Percentiles rank a stretch among this genome's conserved stretches.
Evolutionary conservation across 2,113 vertebrate genomes (phyloP).

Genomic region (Protomyctophum bolini): DNA sequence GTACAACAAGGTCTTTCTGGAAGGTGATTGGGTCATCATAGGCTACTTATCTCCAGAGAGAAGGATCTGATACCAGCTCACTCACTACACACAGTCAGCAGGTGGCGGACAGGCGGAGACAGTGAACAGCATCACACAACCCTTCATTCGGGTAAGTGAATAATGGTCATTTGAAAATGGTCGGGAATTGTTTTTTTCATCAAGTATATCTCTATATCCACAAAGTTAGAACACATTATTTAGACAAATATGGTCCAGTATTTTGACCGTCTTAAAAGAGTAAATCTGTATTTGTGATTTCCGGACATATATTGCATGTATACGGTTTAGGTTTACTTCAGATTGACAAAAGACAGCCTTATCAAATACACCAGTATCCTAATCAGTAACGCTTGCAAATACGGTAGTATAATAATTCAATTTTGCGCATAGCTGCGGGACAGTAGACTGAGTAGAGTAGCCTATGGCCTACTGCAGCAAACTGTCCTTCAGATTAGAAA

Average conservation of each 20-base stretch:
- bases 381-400: too few species aligned
- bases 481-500: slow-evolving; percentile 24
- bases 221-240: too few species aligned
- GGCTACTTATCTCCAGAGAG: not conserved
- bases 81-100: not conserved
- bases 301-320: too few species aligned
- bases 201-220: too few species aligned
- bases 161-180: not conserved
- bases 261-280: too few species aligned
- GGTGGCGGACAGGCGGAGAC: not conserved
- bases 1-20: slow-evolving; percentile 4
- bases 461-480: slow-evolving; percentile 19
- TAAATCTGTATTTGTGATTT: too few species aligned
- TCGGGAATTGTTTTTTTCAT: too few species aligned
- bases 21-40: slow-evolving; percentile 50
- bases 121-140: not conserved
- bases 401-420: not conserved
- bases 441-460: too few species aligned
- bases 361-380: too few species aligned
- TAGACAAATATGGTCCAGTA: too few species aligned
- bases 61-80: not conserved
- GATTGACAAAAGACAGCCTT: too few species aligned
- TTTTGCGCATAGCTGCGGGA: slow-evolving; percentile 13
- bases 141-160: slow-evolving; percentile 31
- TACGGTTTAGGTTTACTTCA: too few species aligned